phyloP scores from a whole-genome alignment of 2,888 invertebrate species.

The Lasioglossum lativentre region DNA sequence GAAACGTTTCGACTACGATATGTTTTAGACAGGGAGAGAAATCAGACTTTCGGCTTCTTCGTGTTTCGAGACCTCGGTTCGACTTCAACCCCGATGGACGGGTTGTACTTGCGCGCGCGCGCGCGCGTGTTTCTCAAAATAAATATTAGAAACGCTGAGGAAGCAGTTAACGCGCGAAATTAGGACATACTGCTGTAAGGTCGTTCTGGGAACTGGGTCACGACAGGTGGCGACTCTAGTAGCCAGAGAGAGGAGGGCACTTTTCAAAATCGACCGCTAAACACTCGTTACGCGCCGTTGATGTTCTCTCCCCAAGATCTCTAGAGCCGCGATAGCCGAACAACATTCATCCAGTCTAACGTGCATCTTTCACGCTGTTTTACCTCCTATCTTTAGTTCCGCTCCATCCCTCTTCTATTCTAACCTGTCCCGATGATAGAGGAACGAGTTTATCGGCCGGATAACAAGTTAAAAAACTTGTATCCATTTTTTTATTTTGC shows the following conservation, averaged over 20 bases:
- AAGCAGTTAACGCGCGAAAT: slow-evolving; percentile 55
- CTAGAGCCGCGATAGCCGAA: background rate
- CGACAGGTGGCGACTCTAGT: slow-evolving; percentile 46
- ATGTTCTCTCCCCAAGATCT: slow-evolving; percentile 22
- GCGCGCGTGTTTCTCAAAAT: slow-evolving; percentile 1
- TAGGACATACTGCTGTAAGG: slow-evolving; percentile 59
- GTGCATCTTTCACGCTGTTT: background rate
- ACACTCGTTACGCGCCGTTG: slow-evolving; percentile 28
- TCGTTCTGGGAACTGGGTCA: slow-evolving; percentile 58
- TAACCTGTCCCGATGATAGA: background rate
- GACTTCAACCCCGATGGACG: background rate
- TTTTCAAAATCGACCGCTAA: slow-evolving; percentile 63
- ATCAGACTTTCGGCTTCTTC: background rate
- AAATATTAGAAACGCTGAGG: slow-evolving; percentile 38
- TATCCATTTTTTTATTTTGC: too few species aligned
- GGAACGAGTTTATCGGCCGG: background rate
- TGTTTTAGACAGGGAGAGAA: background rate
- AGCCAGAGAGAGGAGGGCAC: slow-evolving; percentile 38
- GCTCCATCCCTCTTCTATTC: background rate
- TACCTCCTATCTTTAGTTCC: background rate
- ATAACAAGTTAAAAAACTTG: background rate
- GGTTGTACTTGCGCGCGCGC: too few species aligned
- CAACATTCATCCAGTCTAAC: background rate
- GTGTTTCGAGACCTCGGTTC: background rate
- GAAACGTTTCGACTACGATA: background rate